A percentile compares a stretch with the other conserved stretches of the same genome.
Evolutionary conservation across 2,888 invertebrate species (phyloP).

Genomic region (Alcis repandata): DNA sequence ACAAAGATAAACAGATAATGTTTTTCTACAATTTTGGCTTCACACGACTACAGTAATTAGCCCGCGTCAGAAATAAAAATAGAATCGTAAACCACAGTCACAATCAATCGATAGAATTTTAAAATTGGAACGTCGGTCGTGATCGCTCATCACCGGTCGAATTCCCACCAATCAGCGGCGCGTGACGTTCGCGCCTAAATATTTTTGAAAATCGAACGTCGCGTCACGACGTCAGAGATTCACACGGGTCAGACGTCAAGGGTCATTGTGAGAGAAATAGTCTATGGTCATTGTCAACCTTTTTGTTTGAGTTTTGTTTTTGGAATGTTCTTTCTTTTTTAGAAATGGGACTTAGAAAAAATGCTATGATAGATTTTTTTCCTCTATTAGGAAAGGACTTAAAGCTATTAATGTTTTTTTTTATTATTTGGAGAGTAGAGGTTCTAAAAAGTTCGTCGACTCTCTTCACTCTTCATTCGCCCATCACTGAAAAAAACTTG

Average conservation of each 20-base stretch:
- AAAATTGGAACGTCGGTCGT: constrained; percentile 48
- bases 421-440: no score
- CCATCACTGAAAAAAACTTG: no score
- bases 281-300: constrained; percentile 32
- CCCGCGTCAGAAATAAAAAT: constrained; percentile 6
- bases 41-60: not conserved
- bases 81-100: constrained; percentile 32
- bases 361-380: not conserved
- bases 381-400: no score
- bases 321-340: constrained; percentile 46
- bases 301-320: constrained; percentile 46
- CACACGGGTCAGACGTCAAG: constrained; percentile 75
- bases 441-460: no score
- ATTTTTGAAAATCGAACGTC: constrained; percentile 65
- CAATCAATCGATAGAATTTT: constrained; percentile 46
- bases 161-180: constrained; percentile 67
- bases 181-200: constrained; percentile 63
- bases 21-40: not conserved
- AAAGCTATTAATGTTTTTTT: no score
- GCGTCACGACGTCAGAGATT: constrained; percentile 77
- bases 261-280: constrained; percentile 46
- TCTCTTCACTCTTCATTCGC: no score
- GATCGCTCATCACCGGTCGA: constrained; percentile 49
- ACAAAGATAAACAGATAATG: not conserved
- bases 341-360: not conserved